Evolutionary conservation across 2,113 vertebrate genomes (phyloP).

Genomic region (Gymnogyps californianus): DNA sequence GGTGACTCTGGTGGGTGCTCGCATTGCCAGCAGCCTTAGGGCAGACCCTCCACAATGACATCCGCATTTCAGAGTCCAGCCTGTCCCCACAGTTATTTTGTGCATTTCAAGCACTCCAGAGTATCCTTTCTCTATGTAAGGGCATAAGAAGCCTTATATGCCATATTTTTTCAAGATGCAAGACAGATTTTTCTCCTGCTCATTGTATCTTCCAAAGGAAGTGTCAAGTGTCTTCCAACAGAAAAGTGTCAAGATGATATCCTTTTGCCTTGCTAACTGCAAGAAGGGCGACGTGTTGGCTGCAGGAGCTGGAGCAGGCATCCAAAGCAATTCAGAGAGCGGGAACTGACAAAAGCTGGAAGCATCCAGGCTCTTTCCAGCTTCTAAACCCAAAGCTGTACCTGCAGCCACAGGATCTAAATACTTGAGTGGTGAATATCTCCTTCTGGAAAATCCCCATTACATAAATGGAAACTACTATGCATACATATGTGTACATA

Average conservation of each 20-base stretch:
- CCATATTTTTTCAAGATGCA: not conserved
- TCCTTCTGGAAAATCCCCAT: slow-evolving; percentile 11
- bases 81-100: not conserved
- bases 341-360: not conserved
- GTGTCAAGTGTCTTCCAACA: not conserved
- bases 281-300: not conserved
- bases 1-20: not conserved
- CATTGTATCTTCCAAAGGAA: not conserved
- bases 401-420: not conserved
- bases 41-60: not conserved
- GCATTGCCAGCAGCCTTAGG: not conserved
- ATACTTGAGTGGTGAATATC: not conserved
- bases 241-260: not conserved
- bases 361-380: not conserved
- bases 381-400: not conserved
- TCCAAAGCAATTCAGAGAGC: not conserved
- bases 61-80: not conserved
- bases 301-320: not conserved
- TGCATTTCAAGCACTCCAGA: not conserved
- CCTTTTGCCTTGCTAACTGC: not conserved
- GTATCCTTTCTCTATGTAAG: not conserved
- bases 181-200: not conserved
- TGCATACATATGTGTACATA: not conserved
- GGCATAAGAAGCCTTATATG: not conserved
- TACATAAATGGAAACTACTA: not conserved